Conservation (phyloP, 2,888 invertebrate genomes). For the Auanema sp. region DNA sequence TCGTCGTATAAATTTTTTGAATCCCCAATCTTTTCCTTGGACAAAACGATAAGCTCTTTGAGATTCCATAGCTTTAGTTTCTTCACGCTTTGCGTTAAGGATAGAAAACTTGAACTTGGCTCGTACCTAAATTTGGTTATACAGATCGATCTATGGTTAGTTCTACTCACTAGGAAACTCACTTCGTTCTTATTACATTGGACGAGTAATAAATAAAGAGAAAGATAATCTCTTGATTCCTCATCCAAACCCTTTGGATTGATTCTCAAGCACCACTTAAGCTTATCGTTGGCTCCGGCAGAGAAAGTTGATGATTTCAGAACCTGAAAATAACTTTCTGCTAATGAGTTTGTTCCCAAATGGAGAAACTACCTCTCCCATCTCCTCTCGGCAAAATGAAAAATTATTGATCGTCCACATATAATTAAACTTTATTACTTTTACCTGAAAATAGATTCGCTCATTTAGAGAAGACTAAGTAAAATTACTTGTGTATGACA, state of each 20-base stretch:
- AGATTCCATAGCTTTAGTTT: conserved; percentile 98
- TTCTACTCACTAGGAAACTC: not conserved
- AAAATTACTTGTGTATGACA: conserved; percentile 78
- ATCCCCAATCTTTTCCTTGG: conserved; percentile 99
- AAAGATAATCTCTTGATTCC: conserved; percentile 99
- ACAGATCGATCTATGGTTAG: not conserved
- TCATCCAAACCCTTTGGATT: conserved; percentile 96
- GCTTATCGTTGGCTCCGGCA: conserved; percentile 97
- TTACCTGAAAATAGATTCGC: conserved; percentile 76
- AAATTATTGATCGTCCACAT: conserved; percentile 99
- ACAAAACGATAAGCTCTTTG: conserved; percentile 97
- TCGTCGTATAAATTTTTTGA: conserved; percentile 98
- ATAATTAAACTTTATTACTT: conserved; percentile 99
- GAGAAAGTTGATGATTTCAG: conserved; percentile 99
- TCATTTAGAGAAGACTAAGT: not conserved
- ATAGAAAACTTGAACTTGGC: conserved; percentile 99
- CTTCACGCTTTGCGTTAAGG: conserved; percentile 98
- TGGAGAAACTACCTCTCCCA: conserved; percentile 80
- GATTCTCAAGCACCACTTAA: conserved; percentile 99
- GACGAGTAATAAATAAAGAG: conserved; percentile 95
- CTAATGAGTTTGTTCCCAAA: not conserved
- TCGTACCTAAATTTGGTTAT: conserved; percentile 67
- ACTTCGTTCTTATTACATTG: conserved; percentile 99
- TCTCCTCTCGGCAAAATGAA: conserved; percentile 99
- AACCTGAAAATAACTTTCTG: conserved; percentile 65